Percentiles rank a stretch among this genome's conserved stretches.
These are phyloP conservation scores for Gonatopus flavifemur DNA, from an alignment of 1,140 invertebrate genomes.

Conservation along the genomic window DNA sequence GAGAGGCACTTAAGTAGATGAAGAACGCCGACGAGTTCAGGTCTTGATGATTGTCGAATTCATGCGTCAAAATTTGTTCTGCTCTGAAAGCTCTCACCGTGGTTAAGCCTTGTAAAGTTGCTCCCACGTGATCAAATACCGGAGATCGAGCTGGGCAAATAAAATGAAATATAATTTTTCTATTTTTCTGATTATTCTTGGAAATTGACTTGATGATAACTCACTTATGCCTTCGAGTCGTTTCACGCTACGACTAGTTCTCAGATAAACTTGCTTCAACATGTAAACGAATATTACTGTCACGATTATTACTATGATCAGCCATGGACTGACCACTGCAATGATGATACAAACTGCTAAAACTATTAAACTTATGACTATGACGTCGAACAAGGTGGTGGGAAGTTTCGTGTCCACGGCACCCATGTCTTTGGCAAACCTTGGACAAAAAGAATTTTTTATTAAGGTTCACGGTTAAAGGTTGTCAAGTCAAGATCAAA, in stretches of 20 bases:
- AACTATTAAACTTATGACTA: slow-evolving; percentile 72
- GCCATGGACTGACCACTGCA: slow-evolving; percentile 73
- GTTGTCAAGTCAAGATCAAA: too few species aligned
- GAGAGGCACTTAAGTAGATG: slow-evolving; percentile 65
- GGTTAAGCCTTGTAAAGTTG: slow-evolving; percentile 67
- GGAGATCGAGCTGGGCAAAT: slow-evolving; percentile 78
- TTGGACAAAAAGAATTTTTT: too few species aligned
- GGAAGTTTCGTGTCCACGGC: slow-evolving; percentile 85
- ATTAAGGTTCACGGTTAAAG: too few species aligned
- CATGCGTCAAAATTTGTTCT: slow-evolving; percentile 60
- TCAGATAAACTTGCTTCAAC: slow-evolving; percentile 76
- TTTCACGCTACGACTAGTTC: slow-evolving; percentile 82
- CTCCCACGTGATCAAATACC: slow-evolving; percentile 73
- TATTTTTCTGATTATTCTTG: too few species aligned
- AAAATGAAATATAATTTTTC: too few species aligned
- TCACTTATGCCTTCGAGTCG: slow-evolving; percentile 86
- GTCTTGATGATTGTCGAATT: slow-evolving; percentile 58
- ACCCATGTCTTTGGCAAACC: slow-evolving; percentile 84
- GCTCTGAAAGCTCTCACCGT: slow-evolving; percentile 68
- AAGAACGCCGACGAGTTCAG: slow-evolving; percentile 60
- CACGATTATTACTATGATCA: slow-evolving; percentile 70
- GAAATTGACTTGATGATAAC: too few species aligned
- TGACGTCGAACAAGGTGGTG: slow-evolving; percentile 69
- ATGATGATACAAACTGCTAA: slow-evolving; percentile 77
- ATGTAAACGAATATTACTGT: slow-evolving; percentile 73